A percentile compares a stretch with the other conserved stretches of the same genome.
These are phyloP conservation scores for Pangasius macronema DNA, from an alignment of 2,797 vertebrate genomes.

Conservation along the genomic window DNA sequence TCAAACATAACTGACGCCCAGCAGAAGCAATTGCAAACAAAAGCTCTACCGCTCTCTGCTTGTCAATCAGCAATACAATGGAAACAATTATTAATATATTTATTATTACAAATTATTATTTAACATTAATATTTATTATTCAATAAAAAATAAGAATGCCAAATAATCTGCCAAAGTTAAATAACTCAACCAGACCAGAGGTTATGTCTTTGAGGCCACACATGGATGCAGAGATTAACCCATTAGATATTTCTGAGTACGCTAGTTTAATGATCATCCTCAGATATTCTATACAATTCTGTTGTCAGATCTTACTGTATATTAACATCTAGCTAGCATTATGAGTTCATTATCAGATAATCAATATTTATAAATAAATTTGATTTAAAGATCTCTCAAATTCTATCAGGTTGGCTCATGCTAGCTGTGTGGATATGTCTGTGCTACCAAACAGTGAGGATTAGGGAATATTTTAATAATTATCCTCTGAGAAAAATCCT, in stretches of 20 bases:
- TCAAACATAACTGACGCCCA: background rate
- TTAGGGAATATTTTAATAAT: background rate
- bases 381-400: background rate
- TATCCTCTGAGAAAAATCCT: background rate
- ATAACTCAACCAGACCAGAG: background rate
- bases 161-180: background rate
- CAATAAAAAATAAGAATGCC: background rate
- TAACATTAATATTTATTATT: background rate
- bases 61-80: background rate
- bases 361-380: background rate
- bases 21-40: background rate
- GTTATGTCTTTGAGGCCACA: background rate
- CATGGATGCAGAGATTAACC: background rate
- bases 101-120: background rate
- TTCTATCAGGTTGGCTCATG: background rate
- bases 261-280: background rate
- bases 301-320: background rate
- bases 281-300: background rate
- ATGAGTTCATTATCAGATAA: background rate
- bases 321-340: background rate
- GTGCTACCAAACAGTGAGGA: background rate
- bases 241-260: background rate
- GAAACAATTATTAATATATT: no score
- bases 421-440: background rate
- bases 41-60: background rate